phyloP scores from a whole-genome alignment of 2,888 invertebrate genomes.

The Eupeodes latifasciatus region DNA sequence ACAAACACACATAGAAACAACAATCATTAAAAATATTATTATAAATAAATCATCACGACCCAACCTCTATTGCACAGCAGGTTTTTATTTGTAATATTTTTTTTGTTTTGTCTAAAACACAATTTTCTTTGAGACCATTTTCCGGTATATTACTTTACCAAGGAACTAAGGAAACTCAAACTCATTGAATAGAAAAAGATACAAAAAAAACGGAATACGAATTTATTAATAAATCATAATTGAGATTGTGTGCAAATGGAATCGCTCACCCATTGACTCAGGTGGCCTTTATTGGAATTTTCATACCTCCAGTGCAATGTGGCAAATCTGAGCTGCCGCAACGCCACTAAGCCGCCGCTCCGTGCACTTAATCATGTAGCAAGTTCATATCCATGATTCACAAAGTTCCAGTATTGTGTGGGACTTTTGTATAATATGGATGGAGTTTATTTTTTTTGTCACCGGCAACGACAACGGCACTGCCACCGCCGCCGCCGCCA shows the following conservation, averaged over 20 bases:
- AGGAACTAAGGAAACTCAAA: slow-evolving; percentile 45
- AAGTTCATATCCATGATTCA: slow-evolving; percentile 63
- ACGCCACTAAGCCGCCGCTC: neutral
- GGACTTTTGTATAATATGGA: slow-evolving; percentile 28
- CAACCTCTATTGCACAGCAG: slow-evolving; percentile 57
- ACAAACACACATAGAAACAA: neutral
- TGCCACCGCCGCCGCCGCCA: too few relatives aligned
- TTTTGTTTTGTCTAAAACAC: slow-evolving; percentile 3
- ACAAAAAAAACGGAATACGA: slow-evolving; percentile 55
- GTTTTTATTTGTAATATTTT: slow-evolving; percentile 7
- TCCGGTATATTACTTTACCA: slow-evolving; percentile 63
- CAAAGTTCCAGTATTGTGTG: slow-evolving; percentile 50
- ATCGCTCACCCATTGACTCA: slow-evolving; percentile 74
- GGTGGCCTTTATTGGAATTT: slow-evolving; percentile 75
- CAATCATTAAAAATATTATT: slow-evolving; percentile 50
- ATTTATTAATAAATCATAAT: slow-evolving; percentile 76
- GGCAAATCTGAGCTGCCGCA: neutral
- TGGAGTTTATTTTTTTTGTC: slow-evolving; percentile 50
- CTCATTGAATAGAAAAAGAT: slow-evolving; percentile 4
- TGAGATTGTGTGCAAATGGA: slow-evolving; percentile 75
- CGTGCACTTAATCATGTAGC: slow-evolving; percentile 70
- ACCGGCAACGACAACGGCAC: slow-evolving; percentile 1
- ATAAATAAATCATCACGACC: slow-evolving; percentile 70
- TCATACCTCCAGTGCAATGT: slow-evolving; percentile 38
- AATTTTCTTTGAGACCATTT: slow-evolving; percentile 58